A percentile compares a stretch with the other conserved stretches of the same genome.
phyloP scores from a whole-genome alignment of 2,888 invertebrate genomes.

The Rhagonycha lutea region DNA sequence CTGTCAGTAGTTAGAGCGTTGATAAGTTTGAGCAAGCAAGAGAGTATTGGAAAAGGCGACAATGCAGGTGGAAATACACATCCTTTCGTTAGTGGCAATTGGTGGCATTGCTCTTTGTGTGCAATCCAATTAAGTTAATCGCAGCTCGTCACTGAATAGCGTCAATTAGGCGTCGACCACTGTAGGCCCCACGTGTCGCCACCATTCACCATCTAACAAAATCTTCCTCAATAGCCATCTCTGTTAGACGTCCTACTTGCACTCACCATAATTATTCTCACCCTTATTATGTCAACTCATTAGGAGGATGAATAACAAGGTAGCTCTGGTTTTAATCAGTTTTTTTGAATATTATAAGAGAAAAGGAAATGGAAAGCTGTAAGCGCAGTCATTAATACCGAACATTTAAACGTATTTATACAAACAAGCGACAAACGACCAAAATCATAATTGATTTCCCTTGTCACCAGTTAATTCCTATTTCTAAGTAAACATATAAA shows the following conservation, averaged over 20 bases:
- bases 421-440: conserved; percentile 2
- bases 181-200: conserved; percentile 40
- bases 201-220: conserved; percentile 20
- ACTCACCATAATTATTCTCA: conserved; percentile 7
- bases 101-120: conserved; percentile 48
- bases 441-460: conserved; percentile 4
- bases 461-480: conserved; percentile 3
- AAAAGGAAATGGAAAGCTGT: neutral
- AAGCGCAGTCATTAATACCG: neutral
- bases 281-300: conserved; percentile 17
- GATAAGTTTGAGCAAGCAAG: conserved; percentile 34
- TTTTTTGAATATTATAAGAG: neutral
- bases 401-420: neutral
- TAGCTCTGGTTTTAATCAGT: neutral
- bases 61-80: conserved; percentile 38
- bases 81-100: conserved; percentile 48
- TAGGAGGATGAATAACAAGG: conserved; percentile 5
- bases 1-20: conserved; percentile 31
- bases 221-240: conserved; percentile 3
- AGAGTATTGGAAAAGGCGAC: conserved; percentile 25
- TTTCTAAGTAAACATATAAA: conserved; percentile 4
- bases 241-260: neutral
- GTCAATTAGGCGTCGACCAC: conserved; percentile 50
- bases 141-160: conserved; percentile 52
- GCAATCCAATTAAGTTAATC: conserved; percentile 54